A percentile compares a stretch with the other conserved stretches of the same genome.
Conservation (phyloP, 2,888 invertebrate species). For the Sclerodermus sp. region DNA sequence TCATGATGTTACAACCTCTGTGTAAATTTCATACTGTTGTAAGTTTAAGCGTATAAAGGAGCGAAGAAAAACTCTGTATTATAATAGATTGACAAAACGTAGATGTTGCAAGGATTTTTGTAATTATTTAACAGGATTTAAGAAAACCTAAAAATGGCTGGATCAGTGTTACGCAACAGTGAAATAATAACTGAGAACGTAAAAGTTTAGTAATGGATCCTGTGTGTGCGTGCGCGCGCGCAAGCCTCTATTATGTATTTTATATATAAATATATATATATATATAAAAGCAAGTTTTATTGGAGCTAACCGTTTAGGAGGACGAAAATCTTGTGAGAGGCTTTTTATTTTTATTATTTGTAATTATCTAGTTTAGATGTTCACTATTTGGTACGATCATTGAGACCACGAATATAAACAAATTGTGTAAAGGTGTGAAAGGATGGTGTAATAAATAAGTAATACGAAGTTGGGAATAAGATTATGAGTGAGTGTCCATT, state of each 20-base stretch:
- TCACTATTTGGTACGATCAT: conserved; percentile 50
- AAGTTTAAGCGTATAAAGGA: conserved; percentile 43
- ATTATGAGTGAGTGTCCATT: conserved; percentile 21
- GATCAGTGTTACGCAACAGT: conserved; percentile 24
- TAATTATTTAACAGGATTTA: conserved; percentile 46
- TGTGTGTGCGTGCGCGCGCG: too few species aligned
- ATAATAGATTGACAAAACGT: conserved; percentile 51
- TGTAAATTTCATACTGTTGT: conserved; percentile 47
- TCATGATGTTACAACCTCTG: conserved; percentile 47
- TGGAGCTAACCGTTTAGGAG: conserved; percentile 46
- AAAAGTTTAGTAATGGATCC: conserved; percentile 40
- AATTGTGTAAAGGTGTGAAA: conserved; percentile 43
- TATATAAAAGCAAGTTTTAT: conserved; percentile 42
- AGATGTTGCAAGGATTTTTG: conserved; percentile 51
- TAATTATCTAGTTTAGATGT: conserved; percentile 52
- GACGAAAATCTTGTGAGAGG: conserved; percentile 48
- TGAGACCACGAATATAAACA: conserved; percentile 40
- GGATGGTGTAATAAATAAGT: conserved; percentile 42
- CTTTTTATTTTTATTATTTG: conserved; percentile 55
- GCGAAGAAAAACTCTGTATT: conserved; percentile 47
- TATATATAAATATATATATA: conserved; percentile 51
- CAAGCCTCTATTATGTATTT: conserved; percentile 56
- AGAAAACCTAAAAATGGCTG: conserved; percentile 25
- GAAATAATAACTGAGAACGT: conserved; percentile 25
- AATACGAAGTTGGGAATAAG: conserved; percentile 29